Base-by-base conservation (phyloP, 2,797 vertebrate species). In the Notolepis coatsorum region DNA sequence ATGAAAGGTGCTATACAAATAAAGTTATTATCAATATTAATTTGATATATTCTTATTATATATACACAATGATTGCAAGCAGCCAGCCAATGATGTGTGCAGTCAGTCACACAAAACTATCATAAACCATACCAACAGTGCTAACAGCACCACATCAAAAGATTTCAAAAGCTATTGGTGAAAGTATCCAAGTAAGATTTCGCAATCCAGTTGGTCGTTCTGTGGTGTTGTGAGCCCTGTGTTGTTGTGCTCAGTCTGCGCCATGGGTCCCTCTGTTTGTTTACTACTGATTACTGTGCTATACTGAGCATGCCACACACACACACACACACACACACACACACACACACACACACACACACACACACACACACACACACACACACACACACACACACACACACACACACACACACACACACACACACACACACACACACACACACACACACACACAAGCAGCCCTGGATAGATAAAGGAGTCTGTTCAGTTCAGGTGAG, bases 261-360 rank as follows among this genome's bases (percentile, higher is more conserved):
- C 42, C 73, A 42, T 63, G 55, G 53, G 20, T 68, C 53, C 43
- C 58, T 58, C 12, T 23, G 39, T 81, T 70, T 84, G 71, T 82
- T 84, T 81, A 57, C 75, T 53, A 57, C 50, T 50, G 76, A n/a
- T n/a, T n/a, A n/a, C 69, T 76, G 65, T 6, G 0, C 20, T 47
- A 24, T 18, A 75, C 61, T 56, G 67, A 80, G 66, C 72, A 68
- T 71, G 71, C 78, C 53, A 57, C 18, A 51, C 39, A 27, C 61
- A 39, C 30, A 25, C 48, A 75, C 25, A 64, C 17, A 67, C 25
- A 51, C 8, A 54, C 21, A 13, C 13, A 8, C 23, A 20, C 17
- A 30, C 21, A 23, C 15, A 13, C 28, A 28, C 7, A 18, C 23
- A 0, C 30, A 39, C 59, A 66, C 52, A 35, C 43, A 50, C 31